These are phyloP conservation scores for Ophthalmolycus amberensis DNA, from an alignment of 2,113 vertebrate species.

Conservation along the genomic window DNA sequence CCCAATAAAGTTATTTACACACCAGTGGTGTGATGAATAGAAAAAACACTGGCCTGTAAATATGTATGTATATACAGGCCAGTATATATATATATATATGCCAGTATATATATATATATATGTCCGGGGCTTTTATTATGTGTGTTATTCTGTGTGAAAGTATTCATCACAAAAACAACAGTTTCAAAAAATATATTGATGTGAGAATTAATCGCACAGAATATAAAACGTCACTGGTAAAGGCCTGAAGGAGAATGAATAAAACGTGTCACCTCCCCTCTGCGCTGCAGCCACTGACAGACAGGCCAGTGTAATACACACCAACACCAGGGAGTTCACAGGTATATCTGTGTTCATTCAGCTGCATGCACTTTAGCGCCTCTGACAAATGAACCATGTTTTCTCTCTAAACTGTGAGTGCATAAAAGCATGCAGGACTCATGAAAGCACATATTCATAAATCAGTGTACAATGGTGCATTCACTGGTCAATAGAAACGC, in stretches of 20 bases:
- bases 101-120: background rate
- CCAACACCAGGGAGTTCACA: constrained; percentile 8
- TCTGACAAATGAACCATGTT: constrained; percentile 59
- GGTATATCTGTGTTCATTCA: constrained; percentile 41
- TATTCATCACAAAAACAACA: background rate
- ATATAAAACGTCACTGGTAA: background rate
- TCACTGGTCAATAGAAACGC: constrained; percentile 64
- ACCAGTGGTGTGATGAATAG: background rate
- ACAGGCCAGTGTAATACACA: constrained; percentile 3
- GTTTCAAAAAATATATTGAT: background rate
- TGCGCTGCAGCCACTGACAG: constrained; percentile 16
- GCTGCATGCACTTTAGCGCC: constrained; percentile 37
- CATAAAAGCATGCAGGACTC: constrained; percentile 44
- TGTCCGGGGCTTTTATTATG: background rate
- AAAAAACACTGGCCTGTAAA: background rate
- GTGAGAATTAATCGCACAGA: background rate
- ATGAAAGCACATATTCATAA: constrained; percentile 61
- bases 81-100: no score
- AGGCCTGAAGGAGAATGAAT: background rate
- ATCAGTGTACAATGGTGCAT: constrained; percentile 57
- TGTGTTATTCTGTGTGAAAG: background rate
- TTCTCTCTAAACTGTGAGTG: constrained; percentile 51
- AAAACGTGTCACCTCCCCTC: background rate
- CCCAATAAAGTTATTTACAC: background rate
- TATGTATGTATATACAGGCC: background rate